Conservation (phyloP, 2,888 invertebrate species). For the Teinopalpus imperialis region DNA sequence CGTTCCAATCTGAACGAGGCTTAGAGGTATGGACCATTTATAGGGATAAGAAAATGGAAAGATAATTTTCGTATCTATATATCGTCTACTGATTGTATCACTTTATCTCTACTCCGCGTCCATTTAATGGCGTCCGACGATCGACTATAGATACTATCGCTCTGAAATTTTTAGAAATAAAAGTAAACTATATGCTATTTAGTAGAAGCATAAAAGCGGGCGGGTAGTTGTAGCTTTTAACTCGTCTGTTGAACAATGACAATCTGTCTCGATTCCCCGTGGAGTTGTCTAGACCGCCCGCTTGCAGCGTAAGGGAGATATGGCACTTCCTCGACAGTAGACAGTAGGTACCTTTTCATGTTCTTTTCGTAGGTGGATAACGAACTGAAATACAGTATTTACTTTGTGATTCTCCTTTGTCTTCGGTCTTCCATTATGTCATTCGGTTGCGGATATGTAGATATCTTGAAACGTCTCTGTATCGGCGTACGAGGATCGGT, state of each 20-base stretch:
- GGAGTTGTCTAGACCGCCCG: slow-evolving; percentile 46
- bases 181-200: slow-evolving; percentile 9
- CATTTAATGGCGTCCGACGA: too few species aligned
- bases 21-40: too few species aligned
- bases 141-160: neutral
- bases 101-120: too few species aligned
- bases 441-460: slow-evolving; percentile 7
- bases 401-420: slow-evolving; percentile 22
- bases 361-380: slow-evolving; percentile 31
- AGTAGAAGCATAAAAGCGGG: slow-evolving; percentile 33
- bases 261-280: slow-evolving; percentile 54
- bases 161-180: slow-evolving; percentile 9
- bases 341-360: slow-evolving; percentile 32
- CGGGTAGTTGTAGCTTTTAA: slow-evolving; percentile 46
- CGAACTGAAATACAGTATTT: slow-evolving; percentile 23
- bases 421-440: slow-evolving; percentile 17
- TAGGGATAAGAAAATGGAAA: too few species aligned
- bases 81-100: too few species aligned
- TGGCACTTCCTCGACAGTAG: slow-evolving; percentile 44
- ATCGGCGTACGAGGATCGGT: neutral
- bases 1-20: too few species aligned
- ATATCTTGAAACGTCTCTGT: neutral
- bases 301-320: slow-evolving; percentile 51
- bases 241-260: slow-evolving; percentile 51
- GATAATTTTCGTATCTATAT: too few species aligned